These are phyloP conservation scores for Myiothlypis chrysogaster DNA, from an alignment of 2,797 vertebrate species.

Conservation along the genomic window DNA sequence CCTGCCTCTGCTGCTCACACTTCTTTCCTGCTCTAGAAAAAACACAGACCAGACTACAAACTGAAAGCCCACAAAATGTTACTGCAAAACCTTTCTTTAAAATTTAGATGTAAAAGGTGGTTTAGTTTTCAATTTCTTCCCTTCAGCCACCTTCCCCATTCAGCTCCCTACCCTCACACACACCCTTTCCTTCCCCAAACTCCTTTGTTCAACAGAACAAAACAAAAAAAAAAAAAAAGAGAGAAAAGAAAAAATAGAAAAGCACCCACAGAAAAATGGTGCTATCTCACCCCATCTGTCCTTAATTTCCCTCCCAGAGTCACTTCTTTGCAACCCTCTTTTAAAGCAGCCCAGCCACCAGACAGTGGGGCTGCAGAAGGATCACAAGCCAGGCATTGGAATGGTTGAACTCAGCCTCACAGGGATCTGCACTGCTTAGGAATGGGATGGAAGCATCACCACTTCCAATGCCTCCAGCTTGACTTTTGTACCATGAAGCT, in stretches of 20 bases:
- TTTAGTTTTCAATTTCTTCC: background rate
- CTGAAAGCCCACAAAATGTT: background rate
- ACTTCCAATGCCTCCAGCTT: background rate
- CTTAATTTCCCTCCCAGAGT: background rate
- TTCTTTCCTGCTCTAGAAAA: background rate
- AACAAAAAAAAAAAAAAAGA: background rate
- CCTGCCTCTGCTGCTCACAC: background rate
- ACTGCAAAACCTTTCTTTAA: background rate
- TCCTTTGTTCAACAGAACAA: background rate
- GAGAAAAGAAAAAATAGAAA: background rate
- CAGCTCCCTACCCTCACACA: background rate
- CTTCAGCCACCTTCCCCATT: background rate
- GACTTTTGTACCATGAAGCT: background rate
- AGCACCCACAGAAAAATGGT: background rate
- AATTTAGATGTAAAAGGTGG: background rate
- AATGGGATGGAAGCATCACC: background rate
- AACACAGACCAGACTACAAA: background rate
- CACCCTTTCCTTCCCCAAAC: background rate
- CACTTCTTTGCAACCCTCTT: background rate
- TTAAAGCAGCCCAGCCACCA: background rate
- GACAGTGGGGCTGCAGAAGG: background rate
- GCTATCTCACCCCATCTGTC: background rate
- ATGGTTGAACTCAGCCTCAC: background rate
- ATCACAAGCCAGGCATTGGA: background rate
- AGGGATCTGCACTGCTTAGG: rapidly evolving